Evolutionary conservation across 2,797 vertebrate genomes (phyloP).

Genomic region (Galaxias olidus): DNA sequence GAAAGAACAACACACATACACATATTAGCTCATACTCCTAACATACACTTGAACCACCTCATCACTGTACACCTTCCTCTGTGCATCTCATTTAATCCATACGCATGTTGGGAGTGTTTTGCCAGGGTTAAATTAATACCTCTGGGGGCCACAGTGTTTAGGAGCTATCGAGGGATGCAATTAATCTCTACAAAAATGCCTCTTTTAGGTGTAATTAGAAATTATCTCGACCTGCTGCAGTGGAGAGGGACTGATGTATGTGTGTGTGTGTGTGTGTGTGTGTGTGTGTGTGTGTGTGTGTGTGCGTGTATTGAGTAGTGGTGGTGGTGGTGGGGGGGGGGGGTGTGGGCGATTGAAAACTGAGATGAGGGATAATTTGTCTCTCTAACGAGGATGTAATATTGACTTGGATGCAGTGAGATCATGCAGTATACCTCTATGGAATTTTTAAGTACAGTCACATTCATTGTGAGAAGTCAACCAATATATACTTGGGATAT

Average conservation of each 20-base stretch:
- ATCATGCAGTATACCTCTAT: conserved; percentile 51
- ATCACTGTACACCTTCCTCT: conserved; percentile 39
- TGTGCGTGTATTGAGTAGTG: no score
- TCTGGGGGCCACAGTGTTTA: conserved; percentile 41
- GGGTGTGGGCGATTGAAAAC: conserved; percentile 26
- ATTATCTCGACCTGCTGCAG: conserved; percentile 33
- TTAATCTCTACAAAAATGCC: conserved; percentile 66
- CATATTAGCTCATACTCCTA: conserved; percentile 43
- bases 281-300: no score
- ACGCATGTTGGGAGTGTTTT: conserved; percentile 33
- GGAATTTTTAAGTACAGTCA: conserved; percentile 35
- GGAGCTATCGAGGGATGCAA: conserved; percentile 59
- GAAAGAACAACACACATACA: conserved; percentile 21
- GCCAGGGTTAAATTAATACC: conserved; percentile 68
- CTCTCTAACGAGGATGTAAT: conserved; percentile 72
- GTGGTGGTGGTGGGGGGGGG: conserved; percentile 7
- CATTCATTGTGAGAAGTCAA: conserved; percentile 56
- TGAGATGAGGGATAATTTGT: conserved; percentile 61
- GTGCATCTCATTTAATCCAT: conserved; percentile 35
- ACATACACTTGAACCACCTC: conserved; percentile 54
- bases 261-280: no score
- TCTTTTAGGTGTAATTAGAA: conserved; percentile 67
- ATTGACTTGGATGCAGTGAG: conserved; percentile 66
- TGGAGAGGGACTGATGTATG: conserved; percentile 21
- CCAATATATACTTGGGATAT: no score